Evolutionary conservation across 2,797 vertebrate genomes (phyloP), one percentile per base, ranked within the genome.

Genomic region (Podargus strigoides): DNA sequence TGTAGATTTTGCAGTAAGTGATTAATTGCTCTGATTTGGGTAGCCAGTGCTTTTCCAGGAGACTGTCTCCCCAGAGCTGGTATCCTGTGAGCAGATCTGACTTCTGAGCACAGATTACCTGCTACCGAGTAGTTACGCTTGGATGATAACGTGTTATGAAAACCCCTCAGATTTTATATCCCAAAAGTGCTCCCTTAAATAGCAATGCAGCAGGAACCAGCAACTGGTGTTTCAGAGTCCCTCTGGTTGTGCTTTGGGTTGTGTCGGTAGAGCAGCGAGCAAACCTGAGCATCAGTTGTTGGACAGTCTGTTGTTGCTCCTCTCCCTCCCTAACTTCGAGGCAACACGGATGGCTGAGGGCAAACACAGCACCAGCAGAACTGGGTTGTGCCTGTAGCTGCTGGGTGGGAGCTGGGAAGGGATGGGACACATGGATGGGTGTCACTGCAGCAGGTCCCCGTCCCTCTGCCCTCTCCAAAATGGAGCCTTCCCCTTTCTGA

Each of bases 1-100:
- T 90, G 92, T 82, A 36, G 72, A n/a, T 70, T 21, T 85, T 95
- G 56, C 60, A 94, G 55, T 91, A 93, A 86, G 82, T 88, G 75
- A 93, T 91, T 82, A 66, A 89, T 92, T 85, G 36, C 60, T 83
- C 44, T 30, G 83, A 85, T 89, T 89, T 5, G 16, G 39, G 32
- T 85, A 53, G 50, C 55, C 11, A 10, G n/a, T 0, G 37, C 36
- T 36, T 68, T 75, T 60, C 75, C 76, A 50, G 26, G 36, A 68
- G 49, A 14, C 24, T 7, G 2, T 78, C 75, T 78, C 60, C 87
- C 2, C 3, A 66, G 55, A 64, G 24, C 12, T 32, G 7, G 13
- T 70, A 72, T 79, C 63, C 58, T 30, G 39, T 34, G 72, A 73
- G 32, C 23, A 49, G n/a, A 68, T 50, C 39, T 0, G 0, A 53